A percentile compares a stretch with the other conserved stretches of the same genome.
These are phyloP conservation scores for Eretmocerus hayati DNA, from an alignment of 2,888 invertebrate genomes.

Conservation along the genomic window DNA sequence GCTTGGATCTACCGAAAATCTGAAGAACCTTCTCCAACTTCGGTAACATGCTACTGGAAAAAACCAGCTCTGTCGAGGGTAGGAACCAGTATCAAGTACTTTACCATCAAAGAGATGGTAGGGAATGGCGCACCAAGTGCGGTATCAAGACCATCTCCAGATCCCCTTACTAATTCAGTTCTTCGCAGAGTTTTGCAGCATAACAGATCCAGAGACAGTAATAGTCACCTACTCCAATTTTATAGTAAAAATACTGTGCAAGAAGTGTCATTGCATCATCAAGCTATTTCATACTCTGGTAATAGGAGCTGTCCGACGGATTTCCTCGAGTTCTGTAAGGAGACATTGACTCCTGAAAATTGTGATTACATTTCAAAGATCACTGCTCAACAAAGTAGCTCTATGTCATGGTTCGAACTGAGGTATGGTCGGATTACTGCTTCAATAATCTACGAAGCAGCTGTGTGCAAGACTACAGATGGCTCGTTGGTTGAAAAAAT, in stretches of 20 bases:
- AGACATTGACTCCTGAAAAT: slow-evolving; percentile 3
- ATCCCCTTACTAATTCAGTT: no score
- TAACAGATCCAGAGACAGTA: background rate
- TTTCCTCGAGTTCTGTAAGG: slow-evolving; percentile 2
- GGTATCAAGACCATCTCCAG: background rate
- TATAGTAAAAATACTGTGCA: background rate
- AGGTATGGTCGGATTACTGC: slow-evolving; percentile 23
- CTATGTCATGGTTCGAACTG: slow-evolving; percentile 17
- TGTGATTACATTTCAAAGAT: background rate
- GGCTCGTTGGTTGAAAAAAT: slow-evolving; percentile 25
- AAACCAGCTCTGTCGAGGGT: slow-evolving; percentile 11
- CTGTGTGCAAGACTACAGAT: slow-evolving; percentile 24
- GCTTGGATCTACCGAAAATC: slow-evolving; percentile 12
- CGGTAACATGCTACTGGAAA: slow-evolving; percentile 14
- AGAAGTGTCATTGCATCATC: slow-evolving; percentile 9
- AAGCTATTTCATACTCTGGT: slow-evolving; percentile 6
- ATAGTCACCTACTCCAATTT: background rate
- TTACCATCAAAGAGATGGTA: background rate
- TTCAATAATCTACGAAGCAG: slow-evolving; percentile 19
- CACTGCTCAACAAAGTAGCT: slow-evolving; percentile 8
- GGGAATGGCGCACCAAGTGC: background rate
- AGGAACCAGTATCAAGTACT: slow-evolving; percentile 11
- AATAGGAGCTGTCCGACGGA: background rate
- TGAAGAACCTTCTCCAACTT: slow-evolving; percentile 14
- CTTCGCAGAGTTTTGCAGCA: background rate